Percentiles rank a stretch among this genome's conserved stretches.
phyloP scores from a whole-genome alignment of 2,888 invertebrate species.

The Molanna angustata region DNA sequence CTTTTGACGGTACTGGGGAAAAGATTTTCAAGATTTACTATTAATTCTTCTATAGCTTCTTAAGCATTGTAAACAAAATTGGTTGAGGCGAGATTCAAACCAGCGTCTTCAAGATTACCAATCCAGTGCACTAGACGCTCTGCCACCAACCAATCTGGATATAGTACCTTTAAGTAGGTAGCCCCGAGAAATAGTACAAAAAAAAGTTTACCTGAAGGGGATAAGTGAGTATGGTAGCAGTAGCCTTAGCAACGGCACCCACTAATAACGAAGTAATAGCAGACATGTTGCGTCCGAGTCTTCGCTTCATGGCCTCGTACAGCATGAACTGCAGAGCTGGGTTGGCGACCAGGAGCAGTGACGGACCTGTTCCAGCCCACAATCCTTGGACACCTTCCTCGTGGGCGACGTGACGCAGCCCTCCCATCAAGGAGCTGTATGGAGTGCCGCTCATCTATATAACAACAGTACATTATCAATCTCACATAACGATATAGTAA shows the following conservation, averaged over 20 bases:
- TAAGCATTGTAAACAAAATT: too few relatives aligned
- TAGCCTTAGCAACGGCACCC: conserved; percentile 82
- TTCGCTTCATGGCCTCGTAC: conserved; percentile 82
- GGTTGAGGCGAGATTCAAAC: too few relatives aligned
- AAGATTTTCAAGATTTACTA: too few relatives aligned
- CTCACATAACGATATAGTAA: too few relatives aligned
- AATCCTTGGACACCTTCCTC: conserved; percentile 73
- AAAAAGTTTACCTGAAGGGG: conserved; percentile 72
- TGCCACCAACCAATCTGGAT: too few relatives aligned
- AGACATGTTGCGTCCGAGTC: conserved; percentile 54
- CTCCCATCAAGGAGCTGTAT: conserved; percentile 56
- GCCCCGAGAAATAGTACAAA: too few relatives aligned
- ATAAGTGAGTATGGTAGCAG: conserved; percentile 86
- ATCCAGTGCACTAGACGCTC: too few relatives aligned
- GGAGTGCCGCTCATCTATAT: conserved; percentile 41
- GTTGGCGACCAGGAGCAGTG: conserved; percentile 81
- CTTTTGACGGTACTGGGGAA: too few relatives aligned
- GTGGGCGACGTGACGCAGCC: conserved; percentile 65
- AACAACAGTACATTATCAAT: too few relatives aligned
- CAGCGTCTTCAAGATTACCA: too few relatives aligned
- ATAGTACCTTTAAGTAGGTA: too few relatives aligned
- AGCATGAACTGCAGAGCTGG: conserved; percentile 92
- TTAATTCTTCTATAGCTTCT: too few relatives aligned
- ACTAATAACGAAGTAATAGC: conserved; percentile 63
- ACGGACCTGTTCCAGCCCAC: conserved; percentile 84